Base-by-base conservation (phyloP, 2,113 vertebrate genomes). In the Pelvicachromis taeniatus region DNA sequence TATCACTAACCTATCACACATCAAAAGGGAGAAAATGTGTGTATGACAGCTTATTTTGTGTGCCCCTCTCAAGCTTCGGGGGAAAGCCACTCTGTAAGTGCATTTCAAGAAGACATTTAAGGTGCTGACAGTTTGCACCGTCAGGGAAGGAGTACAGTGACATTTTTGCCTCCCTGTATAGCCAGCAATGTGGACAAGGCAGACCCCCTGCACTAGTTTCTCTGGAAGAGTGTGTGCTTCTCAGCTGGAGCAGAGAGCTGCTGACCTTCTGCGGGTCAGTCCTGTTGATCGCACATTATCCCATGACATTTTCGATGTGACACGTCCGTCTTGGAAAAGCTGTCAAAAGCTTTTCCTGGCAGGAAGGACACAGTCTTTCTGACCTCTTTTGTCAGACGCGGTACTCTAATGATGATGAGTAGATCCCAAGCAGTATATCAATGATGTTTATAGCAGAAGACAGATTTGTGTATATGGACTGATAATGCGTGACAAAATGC, bases 221-320 rank as follows among this genome's bases (percentile, higher is more conserved):
- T 55, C 11, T 77, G 83, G 82, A 53, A 54, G 75, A 82, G 82
- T 87, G 84, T 56, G 21, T 40, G 70, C 77, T 85, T 87, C 91
- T 91, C 88, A 87, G 91, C 83, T 87, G 90, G 88, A 61, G 88
- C 68, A 80, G 83, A 78, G 91, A 90, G 85, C 83, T 17, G 83
- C 86, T 95, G 95, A 96, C 95, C 95, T 95, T 95, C 93, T 83
- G 78, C 33, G 40, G 85, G 91, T 90, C 90, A 87, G 92, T 94
- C 92, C 91, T 89, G 94, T 86, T 95, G 94, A 92, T 94, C 92
- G 81, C 94, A 94, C 95, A 95, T 95, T 95, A 94, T 95, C 94
- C 86, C 89, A 77, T 94, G 95, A 95, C 95, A 95, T 96, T 96
- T 96, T 80, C 85, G 55, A 86, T 87, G 90, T 93, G 95, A 93